Evolutionary conservation across 2,113 vertebrate genomes (phyloP).

Genomic region (Pantherophis guttatus): DNA sequence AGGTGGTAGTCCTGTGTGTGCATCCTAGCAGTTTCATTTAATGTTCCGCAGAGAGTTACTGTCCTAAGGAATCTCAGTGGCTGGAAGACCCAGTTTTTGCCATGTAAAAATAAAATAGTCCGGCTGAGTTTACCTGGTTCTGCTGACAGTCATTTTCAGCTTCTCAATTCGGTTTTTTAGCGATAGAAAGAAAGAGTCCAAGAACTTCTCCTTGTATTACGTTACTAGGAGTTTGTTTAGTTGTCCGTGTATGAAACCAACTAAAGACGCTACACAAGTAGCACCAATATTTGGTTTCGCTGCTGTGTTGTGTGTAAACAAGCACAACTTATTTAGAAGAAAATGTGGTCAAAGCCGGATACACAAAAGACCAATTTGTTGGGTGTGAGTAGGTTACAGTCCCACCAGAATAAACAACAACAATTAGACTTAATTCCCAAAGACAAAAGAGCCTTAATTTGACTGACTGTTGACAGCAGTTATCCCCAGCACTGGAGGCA

Average conservation of each 20-base stretch:
- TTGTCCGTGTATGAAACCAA: background rate
- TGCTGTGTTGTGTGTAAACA: background rate
- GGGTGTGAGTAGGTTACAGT: no score
- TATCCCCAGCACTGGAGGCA: background rate
- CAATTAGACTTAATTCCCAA: background rate
- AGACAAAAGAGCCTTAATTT: background rate
- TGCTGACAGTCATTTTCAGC: background rate
- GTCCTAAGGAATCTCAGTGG: background rate
- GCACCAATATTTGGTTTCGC: background rate
- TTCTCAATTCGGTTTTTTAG: background rate
- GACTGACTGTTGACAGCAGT: background rate
- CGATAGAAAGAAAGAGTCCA: background rate
- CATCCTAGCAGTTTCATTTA: background rate
- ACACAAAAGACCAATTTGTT: background rate
- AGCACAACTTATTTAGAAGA: background rate
- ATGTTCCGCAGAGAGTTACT: fast-evolving
- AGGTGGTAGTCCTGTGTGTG: background rate
- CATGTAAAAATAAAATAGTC: background rate
- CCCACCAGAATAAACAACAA: background rate
- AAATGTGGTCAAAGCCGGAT: background rate
- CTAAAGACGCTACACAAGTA: background rate
- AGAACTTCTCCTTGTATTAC: no score
- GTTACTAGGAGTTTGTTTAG: background rate
- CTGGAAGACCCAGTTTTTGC: background rate
- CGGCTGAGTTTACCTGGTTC: background rate